Evolutionary conservation across 1,140 invertebrate species (phyloP).

Genomic region (Tigriopus japonicus): DNA sequence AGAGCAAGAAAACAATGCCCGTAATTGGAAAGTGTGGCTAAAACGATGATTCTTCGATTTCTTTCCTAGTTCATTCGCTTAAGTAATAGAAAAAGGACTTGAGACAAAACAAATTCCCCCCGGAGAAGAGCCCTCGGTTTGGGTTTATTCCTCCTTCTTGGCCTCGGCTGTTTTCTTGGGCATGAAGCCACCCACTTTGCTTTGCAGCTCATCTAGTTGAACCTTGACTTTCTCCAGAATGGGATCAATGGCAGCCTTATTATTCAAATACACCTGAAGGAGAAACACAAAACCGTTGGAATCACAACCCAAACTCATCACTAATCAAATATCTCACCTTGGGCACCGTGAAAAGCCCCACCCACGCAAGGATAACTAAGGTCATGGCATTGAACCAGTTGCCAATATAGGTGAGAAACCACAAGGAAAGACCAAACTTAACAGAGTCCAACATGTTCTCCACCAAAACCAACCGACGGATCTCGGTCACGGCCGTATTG

Average conservation of each 20-base stretch:
- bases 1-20: too few relatives aligned
- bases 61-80: too few relatives aligned
- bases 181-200: not conserved
- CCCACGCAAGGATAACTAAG: slow-evolving; percentile 72
- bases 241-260: slow-evolving; percentile 8
- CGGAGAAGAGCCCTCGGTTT: too few relatives aligned
- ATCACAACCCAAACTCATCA: not conserved
- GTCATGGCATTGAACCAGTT: slow-evolving; percentile 97
- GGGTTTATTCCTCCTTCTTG: slow-evolving; percentile 9
- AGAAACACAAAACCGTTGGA: not conserved
- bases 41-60: too few relatives aligned
- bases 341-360: slow-evolving; percentile 81
- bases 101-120: too few relatives aligned
- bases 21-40: too few relatives aligned
- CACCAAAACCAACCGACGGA: slow-evolving; percentile 80
- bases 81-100: too few relatives aligned
- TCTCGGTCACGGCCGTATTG: slow-evolving; percentile 53
- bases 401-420: slow-evolving; percentile 87
- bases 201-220: not conserved
- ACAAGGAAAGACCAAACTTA: slow-evolving; percentile 77
- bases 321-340: slow-evolving; percentile 38
- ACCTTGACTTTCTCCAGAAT: slow-evolving; percentile 1
- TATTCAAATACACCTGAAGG: not conserved
- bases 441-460: slow-evolving; percentile 56
- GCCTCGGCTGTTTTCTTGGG: not conserved